Evolutionary conservation across 2,888 invertebrate species (phyloP).

Genomic region (Gari tellinella): DNA sequence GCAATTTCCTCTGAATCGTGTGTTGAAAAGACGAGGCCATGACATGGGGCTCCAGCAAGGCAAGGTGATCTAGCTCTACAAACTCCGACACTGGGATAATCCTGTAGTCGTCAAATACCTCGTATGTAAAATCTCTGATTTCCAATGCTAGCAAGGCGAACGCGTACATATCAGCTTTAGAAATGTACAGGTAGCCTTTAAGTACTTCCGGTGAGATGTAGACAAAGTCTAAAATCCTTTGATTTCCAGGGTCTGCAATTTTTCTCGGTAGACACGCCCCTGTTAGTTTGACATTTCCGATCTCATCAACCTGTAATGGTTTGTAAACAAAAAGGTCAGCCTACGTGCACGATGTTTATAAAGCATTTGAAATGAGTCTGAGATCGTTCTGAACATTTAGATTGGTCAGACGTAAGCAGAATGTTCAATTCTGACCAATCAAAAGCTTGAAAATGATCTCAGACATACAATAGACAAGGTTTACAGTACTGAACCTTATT

Average conservation of each 20-base stretch:
- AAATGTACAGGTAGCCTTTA: constrained; percentile 20
- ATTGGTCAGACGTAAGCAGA: too few relatives aligned
- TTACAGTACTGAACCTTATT: too few relatives aligned
- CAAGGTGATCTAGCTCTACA: neutral
- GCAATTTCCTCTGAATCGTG: too few relatives aligned
- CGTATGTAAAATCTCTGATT: constrained; percentile 11
- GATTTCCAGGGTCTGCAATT: constrained; percentile 2
- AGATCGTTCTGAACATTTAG: too few relatives aligned
- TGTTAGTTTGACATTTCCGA: constrained; percentile 44
- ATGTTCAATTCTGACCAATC: too few relatives aligned
- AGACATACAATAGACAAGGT: too few relatives aligned
- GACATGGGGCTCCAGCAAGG: too few relatives aligned
- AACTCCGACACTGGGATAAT: neutral
- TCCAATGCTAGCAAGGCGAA: constrained; percentile 50
- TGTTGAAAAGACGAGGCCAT: too few relatives aligned
- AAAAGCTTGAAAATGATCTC: too few relatives aligned
- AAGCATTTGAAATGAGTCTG: too few relatives aligned
- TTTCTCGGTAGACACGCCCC: constrained; percentile 43
- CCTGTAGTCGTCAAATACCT: constrained; percentile 8
- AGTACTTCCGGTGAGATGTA: constrained; percentile 53
- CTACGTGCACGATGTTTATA: too few relatives aligned
- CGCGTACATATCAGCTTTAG: constrained; percentile 50
- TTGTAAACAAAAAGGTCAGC: too few relatives aligned
- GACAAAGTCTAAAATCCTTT: constrained; percentile 18
- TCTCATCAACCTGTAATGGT: constrained; percentile 8